A percentile compares a stretch with the other conserved stretches of the same genome.
Evolutionary conservation across 2,888 invertebrate genomes (phyloP).

Genomic region (Polydrusus cervinus): DNA sequence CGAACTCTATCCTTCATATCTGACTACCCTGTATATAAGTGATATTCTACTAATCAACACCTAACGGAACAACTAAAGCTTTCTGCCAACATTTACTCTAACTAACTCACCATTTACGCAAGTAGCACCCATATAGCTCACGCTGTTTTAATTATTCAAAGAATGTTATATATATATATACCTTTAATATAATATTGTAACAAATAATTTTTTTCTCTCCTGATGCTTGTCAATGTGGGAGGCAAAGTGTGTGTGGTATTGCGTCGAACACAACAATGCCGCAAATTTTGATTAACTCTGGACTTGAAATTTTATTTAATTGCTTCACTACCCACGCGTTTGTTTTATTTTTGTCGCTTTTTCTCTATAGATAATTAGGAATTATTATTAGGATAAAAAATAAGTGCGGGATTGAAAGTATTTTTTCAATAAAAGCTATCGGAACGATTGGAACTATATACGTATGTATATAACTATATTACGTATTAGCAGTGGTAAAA

Average conservation of each 20-base stretch:
- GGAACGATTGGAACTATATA: too few species aligned
- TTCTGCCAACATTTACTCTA: too few species aligned
- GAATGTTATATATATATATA: neutral
- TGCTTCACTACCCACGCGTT: neutral
- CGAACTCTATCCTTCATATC: too few species aligned
- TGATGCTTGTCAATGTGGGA: neutral
- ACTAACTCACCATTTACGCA: too few species aligned
- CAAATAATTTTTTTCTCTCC: neutral
- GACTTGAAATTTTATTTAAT: conserved; percentile 10
- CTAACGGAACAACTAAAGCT: too few species aligned
- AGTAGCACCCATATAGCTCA: neutral
- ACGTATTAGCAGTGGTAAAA: too few species aligned
- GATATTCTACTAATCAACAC: too few species aligned
- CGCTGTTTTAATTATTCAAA: conserved; percentile 4
- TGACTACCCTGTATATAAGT: too few species aligned
- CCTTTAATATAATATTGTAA: neutral
- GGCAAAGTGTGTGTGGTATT: neutral
- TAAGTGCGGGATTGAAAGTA: too few species aligned
- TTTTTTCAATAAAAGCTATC: too few species aligned
- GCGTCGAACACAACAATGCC: neutral
- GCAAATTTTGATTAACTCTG: neutral
- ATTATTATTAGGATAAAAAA: too few species aligned
- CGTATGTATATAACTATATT: too few species aligned
- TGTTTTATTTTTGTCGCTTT: neutral
- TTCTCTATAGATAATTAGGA: neutral